Percentiles rank a stretch among this genome's conserved stretches.
Conservation (phyloP, 2,113 vertebrate species). For the Prunella himalayana region DNA sequence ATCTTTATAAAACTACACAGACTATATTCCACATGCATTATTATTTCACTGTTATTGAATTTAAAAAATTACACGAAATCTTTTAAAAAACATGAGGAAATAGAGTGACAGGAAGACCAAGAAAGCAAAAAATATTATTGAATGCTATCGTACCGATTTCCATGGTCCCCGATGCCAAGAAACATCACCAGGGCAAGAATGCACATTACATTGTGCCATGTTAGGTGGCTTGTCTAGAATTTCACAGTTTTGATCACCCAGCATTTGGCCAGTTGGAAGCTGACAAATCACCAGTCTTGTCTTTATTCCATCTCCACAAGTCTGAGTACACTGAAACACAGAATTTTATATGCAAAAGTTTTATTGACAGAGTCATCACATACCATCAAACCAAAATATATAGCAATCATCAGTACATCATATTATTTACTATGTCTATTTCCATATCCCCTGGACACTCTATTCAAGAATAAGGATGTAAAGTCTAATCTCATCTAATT, state of each 20-base stretch:
- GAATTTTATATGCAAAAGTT: neutral
- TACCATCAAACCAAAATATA: neutral
- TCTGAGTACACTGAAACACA: conserved; percentile 85
- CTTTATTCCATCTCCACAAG: conserved; percentile 87
- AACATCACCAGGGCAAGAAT: conserved; percentile 84
- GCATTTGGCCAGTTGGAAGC: conserved; percentile 81
- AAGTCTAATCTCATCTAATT: neutral
- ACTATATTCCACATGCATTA: conserved; percentile 22
- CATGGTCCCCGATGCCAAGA: conserved; percentile 91
- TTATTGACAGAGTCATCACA: neutral
- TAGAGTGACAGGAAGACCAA: neutral
- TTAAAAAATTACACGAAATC: neutral
- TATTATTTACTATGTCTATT: neutral
- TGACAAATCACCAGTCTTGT: conserved; percentile 92
- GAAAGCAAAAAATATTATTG: conserved; percentile 29
- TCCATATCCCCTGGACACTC: neutral
- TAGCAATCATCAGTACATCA: neutral
- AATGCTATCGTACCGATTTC: conserved; percentile 93
- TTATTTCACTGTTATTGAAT: conserved; percentile 33
- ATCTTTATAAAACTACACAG: neutral
- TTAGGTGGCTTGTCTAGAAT: conserved; percentile 85
- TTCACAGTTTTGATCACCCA: conserved; percentile 90
- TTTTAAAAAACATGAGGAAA: conserved; percentile 1
- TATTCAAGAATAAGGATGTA: neutral
- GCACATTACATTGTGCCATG: conserved; percentile 83